These are phyloP conservation scores for Aspiorhynchus laticeps DNA, from an alignment of 2,113 vertebrate genomes.

Conservation along the genomic window DNA sequence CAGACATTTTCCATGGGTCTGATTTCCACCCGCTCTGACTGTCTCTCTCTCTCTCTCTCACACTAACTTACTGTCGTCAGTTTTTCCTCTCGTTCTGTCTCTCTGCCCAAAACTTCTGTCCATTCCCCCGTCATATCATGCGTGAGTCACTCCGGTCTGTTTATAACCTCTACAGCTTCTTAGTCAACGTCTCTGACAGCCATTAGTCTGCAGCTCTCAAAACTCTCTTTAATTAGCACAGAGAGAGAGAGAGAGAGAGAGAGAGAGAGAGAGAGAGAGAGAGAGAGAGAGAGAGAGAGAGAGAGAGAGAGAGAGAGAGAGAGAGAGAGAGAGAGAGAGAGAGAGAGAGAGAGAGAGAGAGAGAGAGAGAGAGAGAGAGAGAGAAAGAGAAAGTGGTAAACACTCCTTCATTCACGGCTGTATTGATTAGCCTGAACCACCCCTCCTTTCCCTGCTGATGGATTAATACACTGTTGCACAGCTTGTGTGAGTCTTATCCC, in stretches of 20 bases:
- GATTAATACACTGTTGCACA: constrained; percentile 20
- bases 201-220: not conserved
- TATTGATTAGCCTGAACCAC: not conserved
- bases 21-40: not conserved
- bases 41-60: not conserved
- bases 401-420: not conserved
- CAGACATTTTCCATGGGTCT: not conserved
- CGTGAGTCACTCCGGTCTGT: not conserved
- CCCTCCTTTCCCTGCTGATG: not conserved
- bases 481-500: not conserved
- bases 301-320: not conserved
- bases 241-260: constrained; percentile 1
- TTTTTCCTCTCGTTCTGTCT: not conserved
- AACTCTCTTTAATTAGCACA: constrained; percentile 27
- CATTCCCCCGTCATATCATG: not conserved
- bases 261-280: constrained; percentile 4
- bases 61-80: not conserved
- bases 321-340: not conserved
- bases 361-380: not conserved
- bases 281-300: not conserved
- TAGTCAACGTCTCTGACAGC: not conserved
- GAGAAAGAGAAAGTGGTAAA: not conserved
- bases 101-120: not conserved
- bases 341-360: not conserved
- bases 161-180: not conserved